Conservation (phyloP, 2,113 vertebrate genomes). For the Pycnonotus jocosus region DNA sequence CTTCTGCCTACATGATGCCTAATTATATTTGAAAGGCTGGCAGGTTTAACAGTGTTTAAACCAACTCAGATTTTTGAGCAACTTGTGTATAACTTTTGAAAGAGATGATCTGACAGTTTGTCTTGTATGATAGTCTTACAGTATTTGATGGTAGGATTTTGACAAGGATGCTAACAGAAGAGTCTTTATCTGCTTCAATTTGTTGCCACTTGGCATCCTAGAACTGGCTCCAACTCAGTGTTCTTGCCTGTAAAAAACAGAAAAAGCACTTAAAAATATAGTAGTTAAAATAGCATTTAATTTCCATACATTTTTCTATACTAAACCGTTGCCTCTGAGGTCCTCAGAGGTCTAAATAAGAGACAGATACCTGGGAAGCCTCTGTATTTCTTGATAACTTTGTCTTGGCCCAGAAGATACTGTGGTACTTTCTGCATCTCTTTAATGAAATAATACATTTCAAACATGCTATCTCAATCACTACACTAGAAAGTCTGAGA, state of each 20-base stretch:
- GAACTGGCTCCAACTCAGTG: not conserved
- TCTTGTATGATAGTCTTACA: not conserved
- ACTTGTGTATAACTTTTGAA: not conserved
- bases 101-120: not conserved
- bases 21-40: not conserved
- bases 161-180: not conserved
- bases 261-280: not conserved
- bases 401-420: not conserved
- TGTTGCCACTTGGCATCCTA: not conserved
- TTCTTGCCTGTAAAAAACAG: not conserved
- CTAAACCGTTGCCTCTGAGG: not conserved
- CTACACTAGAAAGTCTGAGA: not conserved
- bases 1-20: not conserved
- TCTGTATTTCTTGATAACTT: not conserved
- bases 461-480: not conserved
- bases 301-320: not conserved
- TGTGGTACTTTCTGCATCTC: not conserved
- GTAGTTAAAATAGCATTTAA: not conserved
- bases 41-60: not conserved
- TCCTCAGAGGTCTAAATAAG: not conserved
- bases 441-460: not conserved
- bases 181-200: not conserved
- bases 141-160: not conserved
- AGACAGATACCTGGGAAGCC: not conserved
- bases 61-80: not conserved